Percentiles rank a stretch among this genome's conserved stretches.
phyloP scores from a whole-genome alignment of 64 coral and sea anemone species.

The Actinia equina region DNA sequence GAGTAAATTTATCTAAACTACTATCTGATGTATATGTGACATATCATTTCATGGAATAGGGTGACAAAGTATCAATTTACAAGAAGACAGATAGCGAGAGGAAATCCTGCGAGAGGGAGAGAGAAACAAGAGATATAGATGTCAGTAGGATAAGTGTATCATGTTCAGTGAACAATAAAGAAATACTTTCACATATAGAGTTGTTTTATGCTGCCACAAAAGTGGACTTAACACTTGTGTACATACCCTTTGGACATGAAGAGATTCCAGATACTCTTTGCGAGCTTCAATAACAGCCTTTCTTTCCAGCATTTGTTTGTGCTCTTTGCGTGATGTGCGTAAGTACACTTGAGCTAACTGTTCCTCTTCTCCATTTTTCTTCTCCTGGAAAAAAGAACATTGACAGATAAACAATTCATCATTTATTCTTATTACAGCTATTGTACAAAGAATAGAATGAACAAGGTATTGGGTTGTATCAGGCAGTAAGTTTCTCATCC shows the following conservation, averaged over 20 bases:
- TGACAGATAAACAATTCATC: background rate
- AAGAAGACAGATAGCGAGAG: no score
- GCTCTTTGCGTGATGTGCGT: conserved; percentile 76
- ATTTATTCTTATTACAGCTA: background rate
- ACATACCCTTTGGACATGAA: conserved; percentile 74
- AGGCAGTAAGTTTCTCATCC: background rate
- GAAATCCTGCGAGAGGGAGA: no score
- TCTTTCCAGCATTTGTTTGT: conserved; percentile 90
- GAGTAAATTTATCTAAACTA: no score
- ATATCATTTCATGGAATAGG: no score
- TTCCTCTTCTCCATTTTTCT: conserved; percentile 54
- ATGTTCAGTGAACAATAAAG: no score
- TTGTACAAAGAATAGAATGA: background rate
- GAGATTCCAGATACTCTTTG: conserved; percentile 86
- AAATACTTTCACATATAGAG: no score
- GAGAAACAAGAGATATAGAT: no score
- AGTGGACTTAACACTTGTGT: no score
- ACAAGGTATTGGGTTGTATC: background rate
- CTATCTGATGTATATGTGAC: background rate
- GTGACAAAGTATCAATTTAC: no score
- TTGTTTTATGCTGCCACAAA: no score
- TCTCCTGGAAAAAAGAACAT: conserved; percentile 19
- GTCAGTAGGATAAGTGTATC: no score
- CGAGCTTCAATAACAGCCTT: conserved; percentile 92
- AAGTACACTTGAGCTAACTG: conserved; percentile 59